These are phyloP conservation scores for Parambassis ranga DNA, from an alignment of 2,797 vertebrate genomes.

Conservation along the genomic window DNA sequence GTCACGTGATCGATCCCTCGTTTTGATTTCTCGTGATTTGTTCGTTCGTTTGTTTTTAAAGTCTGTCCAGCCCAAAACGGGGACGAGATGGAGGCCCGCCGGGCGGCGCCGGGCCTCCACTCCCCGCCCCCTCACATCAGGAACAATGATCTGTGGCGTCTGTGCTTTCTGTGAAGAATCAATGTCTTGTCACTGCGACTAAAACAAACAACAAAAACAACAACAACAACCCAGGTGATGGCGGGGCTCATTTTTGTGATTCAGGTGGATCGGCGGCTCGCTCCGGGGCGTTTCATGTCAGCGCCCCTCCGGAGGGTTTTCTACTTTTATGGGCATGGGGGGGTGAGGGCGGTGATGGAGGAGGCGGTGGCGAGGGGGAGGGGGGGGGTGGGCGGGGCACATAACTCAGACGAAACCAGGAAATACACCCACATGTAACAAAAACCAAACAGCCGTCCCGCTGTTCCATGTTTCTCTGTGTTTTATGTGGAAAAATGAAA, in stretches of 20 bases:
- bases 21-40: constrained; percentile 63
- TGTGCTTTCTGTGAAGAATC: constrained; percentile 75
- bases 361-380: background rate
- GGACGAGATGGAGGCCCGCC: constrained; percentile 52
- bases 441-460: constrained; percentile 88
- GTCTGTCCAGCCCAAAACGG: constrained; percentile 70
- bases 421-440: constrained; percentile 97
- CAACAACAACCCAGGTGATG: constrained; percentile 60
- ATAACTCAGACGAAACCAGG: constrained; percentile 84
- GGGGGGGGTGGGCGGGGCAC: constrained; percentile 11
- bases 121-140: constrained; percentile 63
- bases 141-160: constrained; percentile 70
- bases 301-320: constrained; percentile 72
- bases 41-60: constrained; percentile 59
- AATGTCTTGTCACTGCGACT: constrained; percentile 66
- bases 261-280: background rate
- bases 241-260: constrained; percentile 37
- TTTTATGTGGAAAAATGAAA: constrained; percentile 94
- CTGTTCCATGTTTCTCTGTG: constrained; percentile 99
- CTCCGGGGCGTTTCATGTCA: constrained; percentile 63
- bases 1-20: constrained; percentile 69
- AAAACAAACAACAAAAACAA: constrained; percentile 1
- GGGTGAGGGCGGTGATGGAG: background rate
- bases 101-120: constrained; percentile 45
- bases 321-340: constrained; percentile 54